Evolutionary conservation across 2,888 invertebrate species (phyloP), one percentile per base, ranked within the genome.

Genomic region (Amaurobius ferox): DNA sequence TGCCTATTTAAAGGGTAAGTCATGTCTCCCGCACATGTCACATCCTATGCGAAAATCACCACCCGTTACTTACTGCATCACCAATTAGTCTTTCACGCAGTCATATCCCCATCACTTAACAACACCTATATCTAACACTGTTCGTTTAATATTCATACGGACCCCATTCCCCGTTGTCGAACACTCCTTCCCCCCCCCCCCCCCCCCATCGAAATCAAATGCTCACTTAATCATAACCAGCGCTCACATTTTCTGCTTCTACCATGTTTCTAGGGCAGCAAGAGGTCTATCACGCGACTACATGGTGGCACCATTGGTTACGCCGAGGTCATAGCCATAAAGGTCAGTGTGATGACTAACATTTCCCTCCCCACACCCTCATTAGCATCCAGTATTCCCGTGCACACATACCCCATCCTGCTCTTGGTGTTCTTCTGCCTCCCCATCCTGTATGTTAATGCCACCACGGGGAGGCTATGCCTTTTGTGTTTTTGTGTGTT

Each of bases 291-390:
- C 93, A 96, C 95, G 92, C 95, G 96, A 92, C 94, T 96, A 92
- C 94, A 95, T 91, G 95, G 96, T 91, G 96, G 96, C 90, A 95
- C 95, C 89, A 93, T 96, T 91, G 96, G 96, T 91, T 96, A 95
- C 93, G 97, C 97, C 90, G 97, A 97, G 94, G 97, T 97, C 93
- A 97, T 98, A 92, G 97, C 97, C 92, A 96, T 98, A 90, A 97
- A 98, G 97, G 97, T 97, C 95, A 93, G 89, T 90, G 62, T 48
- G 83, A 77, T 85, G 83, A 79, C 79, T 86, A 86, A 86, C 73
- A 68, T 23, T 23, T 23, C 55, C 55, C 19, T 11, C 55, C 55
- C 44, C 44, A 13, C 44, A 13, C 16, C 79, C 23, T 85, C 83
- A 85, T 85, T 85, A 85, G 83, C 72, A 85, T 85, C 66, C 64